Evolutionary conservation across 1,140 invertebrate genomes (phyloP).

Genomic region (Drosophila burlai): DNA sequence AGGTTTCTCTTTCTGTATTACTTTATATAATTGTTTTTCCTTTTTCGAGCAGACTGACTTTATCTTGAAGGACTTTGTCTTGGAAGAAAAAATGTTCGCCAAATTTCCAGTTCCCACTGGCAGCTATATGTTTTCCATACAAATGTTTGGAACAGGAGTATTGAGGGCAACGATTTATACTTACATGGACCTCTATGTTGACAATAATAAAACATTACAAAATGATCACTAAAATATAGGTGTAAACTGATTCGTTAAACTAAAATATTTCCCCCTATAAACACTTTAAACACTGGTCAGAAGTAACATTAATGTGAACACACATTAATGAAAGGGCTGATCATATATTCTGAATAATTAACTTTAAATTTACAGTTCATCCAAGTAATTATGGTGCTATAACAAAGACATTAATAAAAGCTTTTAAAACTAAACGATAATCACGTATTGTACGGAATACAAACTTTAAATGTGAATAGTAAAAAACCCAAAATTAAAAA

Average conservation of each 20-base stretch:
- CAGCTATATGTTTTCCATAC: conserved; percentile 23
- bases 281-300: neutral
- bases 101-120: neutral
- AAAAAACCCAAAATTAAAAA: neutral
- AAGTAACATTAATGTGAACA: neutral
- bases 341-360: neutral
- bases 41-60: neutral
- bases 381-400: neutral
- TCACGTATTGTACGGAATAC: neutral
- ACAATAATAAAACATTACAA: neutral
- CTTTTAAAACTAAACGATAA: neutral
- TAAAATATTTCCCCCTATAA: neutral
- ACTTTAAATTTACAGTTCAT: neutral
- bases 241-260: neutral
- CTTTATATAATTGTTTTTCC: rapidly evolving
- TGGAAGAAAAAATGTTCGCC: conserved; percentile 23
- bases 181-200: conserved; percentile 17
- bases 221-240: neutral
- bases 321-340: neutral
- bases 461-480: neutral
- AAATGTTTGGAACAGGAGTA: neutral
- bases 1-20: too few species aligned
- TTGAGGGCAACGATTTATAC: neutral
- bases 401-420: neutral
- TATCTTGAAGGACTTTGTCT: conserved; percentile 41